These are phyloP conservation scores for Caloenas nicobarica DNA, from an alignment of 2,113 vertebrate species.

Conservation along the genomic window DNA sequence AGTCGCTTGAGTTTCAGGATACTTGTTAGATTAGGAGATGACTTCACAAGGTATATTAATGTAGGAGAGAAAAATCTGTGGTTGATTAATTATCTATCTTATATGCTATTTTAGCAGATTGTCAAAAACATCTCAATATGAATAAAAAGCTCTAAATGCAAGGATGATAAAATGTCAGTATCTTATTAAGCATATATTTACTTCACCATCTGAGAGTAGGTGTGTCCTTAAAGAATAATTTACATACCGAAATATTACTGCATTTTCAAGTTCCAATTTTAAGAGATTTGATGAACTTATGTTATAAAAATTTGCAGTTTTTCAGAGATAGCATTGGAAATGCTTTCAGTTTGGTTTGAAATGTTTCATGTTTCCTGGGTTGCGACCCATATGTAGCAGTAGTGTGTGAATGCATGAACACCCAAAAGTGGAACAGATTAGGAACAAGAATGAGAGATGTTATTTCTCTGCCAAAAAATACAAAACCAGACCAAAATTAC, in stretches of 20 bases:
- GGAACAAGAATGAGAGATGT: background rate
- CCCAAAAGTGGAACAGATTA: background rate
- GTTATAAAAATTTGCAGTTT: background rate
- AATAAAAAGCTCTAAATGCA: slow-evolving; percentile 17
- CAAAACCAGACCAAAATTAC: background rate
- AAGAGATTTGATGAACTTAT: background rate
- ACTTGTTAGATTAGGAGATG: background rate
- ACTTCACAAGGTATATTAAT: background rate
- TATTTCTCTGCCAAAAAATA: background rate
- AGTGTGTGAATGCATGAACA: background rate
- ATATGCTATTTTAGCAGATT: background rate
- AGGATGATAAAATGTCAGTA: background rate
- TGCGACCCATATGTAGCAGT: background rate
- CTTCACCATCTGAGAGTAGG: background rate
- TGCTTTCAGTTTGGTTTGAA: background rate
- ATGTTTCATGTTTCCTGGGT: background rate
- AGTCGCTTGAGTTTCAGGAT: background rate
- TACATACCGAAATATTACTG: background rate
- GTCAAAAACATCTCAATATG: background rate
- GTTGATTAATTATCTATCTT: slow-evolving; percentile 4
- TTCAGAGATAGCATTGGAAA: background rate
- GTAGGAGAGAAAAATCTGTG: background rate
- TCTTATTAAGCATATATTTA: slow-evolving; percentile 21
- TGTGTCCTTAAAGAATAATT: background rate
- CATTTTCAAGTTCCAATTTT: background rate